Percentiles rank a stretch among this genome's conserved stretches.
phyloP scores from a whole-genome alignment of 2,888 invertebrate species.

The Epistrophella euchroma region DNA sequence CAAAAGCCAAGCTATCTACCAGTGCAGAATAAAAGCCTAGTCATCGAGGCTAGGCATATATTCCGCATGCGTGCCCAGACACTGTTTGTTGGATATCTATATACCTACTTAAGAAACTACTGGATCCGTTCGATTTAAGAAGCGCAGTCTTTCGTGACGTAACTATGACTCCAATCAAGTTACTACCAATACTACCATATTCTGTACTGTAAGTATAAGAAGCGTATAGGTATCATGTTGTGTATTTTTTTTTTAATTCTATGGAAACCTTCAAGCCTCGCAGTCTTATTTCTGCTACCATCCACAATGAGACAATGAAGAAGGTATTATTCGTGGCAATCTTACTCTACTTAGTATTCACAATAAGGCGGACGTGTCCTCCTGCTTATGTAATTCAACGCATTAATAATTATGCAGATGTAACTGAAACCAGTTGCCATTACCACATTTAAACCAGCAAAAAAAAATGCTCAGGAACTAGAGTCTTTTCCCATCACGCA shows the following conservation, averaged over 20 bases:
- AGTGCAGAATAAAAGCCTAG: constrained; percentile 34
- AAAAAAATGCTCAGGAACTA: constrained; percentile 2
- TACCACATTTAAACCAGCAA: constrained; percentile 3
- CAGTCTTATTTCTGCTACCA: background rate
- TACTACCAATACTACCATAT: constrained; percentile 39
- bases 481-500: constrained; percentile 43
- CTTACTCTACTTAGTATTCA: constrained; percentile 58
- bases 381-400: constrained; percentile 64
- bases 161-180: constrained; percentile 64
- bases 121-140: constrained; percentile 50
- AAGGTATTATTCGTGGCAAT: constrained; percentile 30
- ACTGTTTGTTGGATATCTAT: constrained; percentile 20
- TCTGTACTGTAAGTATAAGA: background rate
- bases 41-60: constrained; percentile 27
- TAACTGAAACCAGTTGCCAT: constrained; percentile 56
- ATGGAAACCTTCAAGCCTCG: constrained; percentile 2
- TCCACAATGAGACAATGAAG: constrained; percentile 38
- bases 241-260: background rate
- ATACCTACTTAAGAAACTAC: background rate
- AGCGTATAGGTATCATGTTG: background rate
- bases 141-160: constrained; percentile 67
- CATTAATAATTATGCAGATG: constrained; percentile 64
- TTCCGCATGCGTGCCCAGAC: constrained; percentile 69
- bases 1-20: constrained; percentile 22
- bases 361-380: constrained; percentile 47